These are phyloP conservation scores for Andrena hattorfiana DNA, from an alignment of 2,888 invertebrate species.

Conservation along the genomic window DNA sequence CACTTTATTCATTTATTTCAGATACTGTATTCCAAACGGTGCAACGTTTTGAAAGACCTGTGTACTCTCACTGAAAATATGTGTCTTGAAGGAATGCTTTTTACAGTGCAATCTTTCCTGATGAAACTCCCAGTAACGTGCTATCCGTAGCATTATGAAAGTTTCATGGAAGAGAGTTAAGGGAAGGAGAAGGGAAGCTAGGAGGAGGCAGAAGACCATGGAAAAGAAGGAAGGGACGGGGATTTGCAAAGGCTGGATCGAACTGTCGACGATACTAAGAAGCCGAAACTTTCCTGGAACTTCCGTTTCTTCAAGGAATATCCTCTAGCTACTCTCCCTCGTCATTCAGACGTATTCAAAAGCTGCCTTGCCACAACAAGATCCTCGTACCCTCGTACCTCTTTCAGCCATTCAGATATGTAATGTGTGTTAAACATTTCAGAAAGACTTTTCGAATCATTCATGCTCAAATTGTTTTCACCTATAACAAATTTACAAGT, in stretches of 20 bases:
- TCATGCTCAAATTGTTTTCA: too few relatives aligned
- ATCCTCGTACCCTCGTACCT: conserved; percentile 1
- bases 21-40: too few relatives aligned
- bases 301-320: conserved; percentile 41
- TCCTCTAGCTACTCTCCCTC: conserved; percentile 24
- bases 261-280: conserved; percentile 59
- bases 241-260: conserved; percentile 60
- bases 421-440: too few relatives aligned
- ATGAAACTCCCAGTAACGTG: conserved; percentile 23
- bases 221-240: conserved; percentile 29
- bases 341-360: conserved; percentile 26
- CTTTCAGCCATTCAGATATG: neutral
- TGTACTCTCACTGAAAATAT: neutral
- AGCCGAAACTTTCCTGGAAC: conserved; percentile 65
- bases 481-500: too few relatives aligned
- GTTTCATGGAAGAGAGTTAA: conserved; percentile 55
- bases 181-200: conserved; percentile 12
- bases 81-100: conserved; percentile 3
- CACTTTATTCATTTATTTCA: too few relatives aligned
- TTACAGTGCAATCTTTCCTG: conserved; percentile 36
- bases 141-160: conserved; percentile 46
- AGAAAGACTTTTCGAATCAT: too few relatives aligned
- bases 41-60: neutral
- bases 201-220: conserved; percentile 1
- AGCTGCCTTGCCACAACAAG: neutral